A percentile compares a stretch with the other conserved stretches of the same genome.
These are phyloP conservation scores for Podarcis muralis DNA, from an alignment of 2,113 vertebrate species.

Conservation along the genomic window DNA sequence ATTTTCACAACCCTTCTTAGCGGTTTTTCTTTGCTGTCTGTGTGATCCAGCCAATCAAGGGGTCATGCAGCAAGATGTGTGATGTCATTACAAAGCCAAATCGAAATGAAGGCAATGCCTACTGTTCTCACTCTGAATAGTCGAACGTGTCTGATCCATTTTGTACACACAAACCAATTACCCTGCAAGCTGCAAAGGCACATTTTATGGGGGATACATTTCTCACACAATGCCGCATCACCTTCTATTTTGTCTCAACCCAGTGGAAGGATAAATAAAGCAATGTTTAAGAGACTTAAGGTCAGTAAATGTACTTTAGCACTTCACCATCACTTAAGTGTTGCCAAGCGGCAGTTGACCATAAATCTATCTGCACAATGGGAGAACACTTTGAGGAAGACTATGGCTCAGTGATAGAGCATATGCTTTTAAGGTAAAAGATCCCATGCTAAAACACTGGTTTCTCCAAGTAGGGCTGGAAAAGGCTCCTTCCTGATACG, in stretches of 20 bases:
- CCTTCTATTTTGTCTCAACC: neutral
- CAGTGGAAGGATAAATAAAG: neutral
- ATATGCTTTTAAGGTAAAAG: no score
- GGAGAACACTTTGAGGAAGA: neutral
- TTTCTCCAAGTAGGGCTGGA: no score
- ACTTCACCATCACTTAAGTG: neutral
- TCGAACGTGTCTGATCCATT: neutral
- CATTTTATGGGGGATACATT: neutral
- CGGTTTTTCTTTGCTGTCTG: neutral
- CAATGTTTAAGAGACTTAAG: neutral
- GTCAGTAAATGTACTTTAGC: neutral
- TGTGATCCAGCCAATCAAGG: neutral
- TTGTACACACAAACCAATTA: no score
- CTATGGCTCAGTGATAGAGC: no score
- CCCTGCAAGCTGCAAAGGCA: no score
- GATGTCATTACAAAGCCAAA: neutral
- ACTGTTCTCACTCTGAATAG: no score
- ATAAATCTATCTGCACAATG: neutral
- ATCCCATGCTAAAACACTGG: no score
- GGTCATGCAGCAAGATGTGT: neutral
- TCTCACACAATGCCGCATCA: neutral
- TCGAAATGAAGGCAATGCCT: neutral
- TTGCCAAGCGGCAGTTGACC: no score
- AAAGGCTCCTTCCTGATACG: no score
- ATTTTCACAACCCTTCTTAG: neutral